Evolutionary conservation across 1,140 invertebrate genomes (phyloP), one percentile per base, ranked within the genome.

Genomic region (Plutomurus gul): DNA sequence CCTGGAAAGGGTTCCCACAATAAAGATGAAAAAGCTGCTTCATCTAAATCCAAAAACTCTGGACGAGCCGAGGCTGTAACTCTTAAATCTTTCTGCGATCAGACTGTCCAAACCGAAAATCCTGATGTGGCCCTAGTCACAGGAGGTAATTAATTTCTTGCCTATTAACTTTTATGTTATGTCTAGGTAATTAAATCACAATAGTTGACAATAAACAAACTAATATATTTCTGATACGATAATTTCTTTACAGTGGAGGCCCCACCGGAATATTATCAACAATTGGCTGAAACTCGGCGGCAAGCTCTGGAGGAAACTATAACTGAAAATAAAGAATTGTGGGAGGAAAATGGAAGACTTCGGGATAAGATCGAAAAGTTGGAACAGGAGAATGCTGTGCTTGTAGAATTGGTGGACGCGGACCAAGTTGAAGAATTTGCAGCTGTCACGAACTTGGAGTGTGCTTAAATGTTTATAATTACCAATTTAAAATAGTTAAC

Each of bases 221-320:
- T n/a, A n/a, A n/a, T n/a, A n/a, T n/a, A n/a, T n/a, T n/a, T n/a
- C n/a, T n/a, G n/a, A n/a, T n/a, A n/a, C n/a, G n/a, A n/a, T n/a
- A 11, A 27, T 56, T 71, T 10, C 18, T 22, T 4, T 73, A 20
- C 18, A 79, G 79, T 75, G 1, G 76, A 56, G 27, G 30, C 51
- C 71, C 79, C 79, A 18, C 37, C 27, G 0, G n/a, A 37, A 3
- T 81, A 81, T 56, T 81, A 46, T 72, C 60, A 75, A 33, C 6
- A 78, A 25, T 37, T 78, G 11, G 75, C 80, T n/a, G 80, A 81
- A 40, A 74, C 37, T 13, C 33, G 80, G 18, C 49, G 47, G 25
- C 40, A 56, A 16, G 76, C 75, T 1, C 47, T 81, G 11, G 76
- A 81, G 8, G 56, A 65, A 18, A 36, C 56, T 36, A 16, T 65